Percentiles rank a stretch among this genome's conserved stretches.
Evolutionary conservation across 1,140 invertebrate genomes (phyloP).

Genomic region (Amyelois transitella): DNA sequence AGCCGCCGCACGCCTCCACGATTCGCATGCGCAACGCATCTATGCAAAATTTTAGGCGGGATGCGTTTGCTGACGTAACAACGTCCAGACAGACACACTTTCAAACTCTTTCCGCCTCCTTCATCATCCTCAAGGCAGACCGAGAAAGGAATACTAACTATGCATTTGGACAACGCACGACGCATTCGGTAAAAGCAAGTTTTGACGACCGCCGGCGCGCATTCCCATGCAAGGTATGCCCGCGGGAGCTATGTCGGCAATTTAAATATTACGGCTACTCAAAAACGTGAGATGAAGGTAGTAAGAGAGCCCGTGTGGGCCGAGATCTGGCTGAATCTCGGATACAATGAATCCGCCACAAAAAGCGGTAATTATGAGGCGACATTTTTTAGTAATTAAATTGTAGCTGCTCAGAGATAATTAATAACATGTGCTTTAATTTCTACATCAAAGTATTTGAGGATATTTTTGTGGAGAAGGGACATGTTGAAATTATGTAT

Average conservation of each 20-base stretch:
- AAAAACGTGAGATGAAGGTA: constrained; percentile 70
- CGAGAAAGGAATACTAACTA: constrained; percentile 39
- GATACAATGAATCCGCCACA: constrained; percentile 50
- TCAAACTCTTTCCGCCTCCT: constrained; percentile 38
- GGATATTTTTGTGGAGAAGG: constrained; percentile 13
- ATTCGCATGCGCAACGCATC: constrained; percentile 67
- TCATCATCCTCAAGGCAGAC: constrained; percentile 38
- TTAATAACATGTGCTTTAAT: constrained; percentile 48
- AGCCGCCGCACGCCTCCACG: constrained; percentile 33
- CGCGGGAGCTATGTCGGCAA: constrained; percentile 64
- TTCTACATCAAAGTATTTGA: constrained; percentile 16
- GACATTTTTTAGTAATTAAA: constrained; percentile 68
- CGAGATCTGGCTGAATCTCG: constrained; percentile 46
- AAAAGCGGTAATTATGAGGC: constrained; percentile 59
- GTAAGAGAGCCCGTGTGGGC: constrained; percentile 65
- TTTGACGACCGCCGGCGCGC: constrained; percentile 56
- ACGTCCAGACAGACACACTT: constrained; percentile 53
- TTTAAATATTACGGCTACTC: constrained; percentile 71
- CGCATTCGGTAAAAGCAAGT: constrained; percentile 65
- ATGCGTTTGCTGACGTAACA: constrained; percentile 64
- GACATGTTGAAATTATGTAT: constrained; percentile 50
- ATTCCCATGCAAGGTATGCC: constrained; percentile 71
- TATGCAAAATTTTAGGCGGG: constrained; percentile 73
- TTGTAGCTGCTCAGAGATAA: constrained; percentile 42
- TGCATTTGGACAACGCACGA: constrained; percentile 49